These are phyloP conservation scores for Brachyhypopomus occidentalis DNA, from an alignment of 2,113 vertebrate genomes.

Conservation along the genomic window DNA sequence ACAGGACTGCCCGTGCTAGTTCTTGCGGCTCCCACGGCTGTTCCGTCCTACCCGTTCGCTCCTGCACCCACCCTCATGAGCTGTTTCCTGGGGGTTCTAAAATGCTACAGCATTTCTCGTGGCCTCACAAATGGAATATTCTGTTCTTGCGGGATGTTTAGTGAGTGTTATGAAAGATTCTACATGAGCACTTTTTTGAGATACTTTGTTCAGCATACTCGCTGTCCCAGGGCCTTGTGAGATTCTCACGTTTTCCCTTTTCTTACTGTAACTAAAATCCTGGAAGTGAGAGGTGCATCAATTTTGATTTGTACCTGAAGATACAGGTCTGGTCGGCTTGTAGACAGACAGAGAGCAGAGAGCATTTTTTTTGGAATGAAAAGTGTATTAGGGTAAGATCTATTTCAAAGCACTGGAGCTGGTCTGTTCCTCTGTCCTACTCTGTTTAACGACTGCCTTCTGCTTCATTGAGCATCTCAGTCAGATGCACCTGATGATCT, in stretches of 20 bases:
- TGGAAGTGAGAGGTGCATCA: background rate
- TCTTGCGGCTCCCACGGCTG: background rate
- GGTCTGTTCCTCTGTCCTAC: background rate
- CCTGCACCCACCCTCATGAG: background rate
- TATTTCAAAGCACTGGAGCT: background rate
- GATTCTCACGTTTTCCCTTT: background rate
- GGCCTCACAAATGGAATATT: background rate
- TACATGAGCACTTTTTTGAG: background rate
- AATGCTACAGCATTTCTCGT: background rate
- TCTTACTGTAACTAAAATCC: too few species aligned
- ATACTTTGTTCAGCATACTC: background rate
- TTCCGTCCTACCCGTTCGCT: background rate
- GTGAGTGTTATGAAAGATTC: background rate
- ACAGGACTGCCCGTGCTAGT: background rate
- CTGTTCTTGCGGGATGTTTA: background rate
- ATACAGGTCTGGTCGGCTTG: background rate
- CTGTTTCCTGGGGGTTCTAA: background rate
- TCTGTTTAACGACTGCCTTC: constrained; percentile 13
- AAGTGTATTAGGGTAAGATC: background rate
- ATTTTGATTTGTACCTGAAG: background rate
- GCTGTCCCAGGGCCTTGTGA: background rate
- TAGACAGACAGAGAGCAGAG: background rate
- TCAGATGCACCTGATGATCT: constrained; percentile 14
- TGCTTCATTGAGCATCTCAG: constrained; percentile 25
- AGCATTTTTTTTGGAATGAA: background rate